phyloP scores from a whole-genome alignment of 2,797 vertebrate genomes.

The Heliangelus exortis region DNA sequence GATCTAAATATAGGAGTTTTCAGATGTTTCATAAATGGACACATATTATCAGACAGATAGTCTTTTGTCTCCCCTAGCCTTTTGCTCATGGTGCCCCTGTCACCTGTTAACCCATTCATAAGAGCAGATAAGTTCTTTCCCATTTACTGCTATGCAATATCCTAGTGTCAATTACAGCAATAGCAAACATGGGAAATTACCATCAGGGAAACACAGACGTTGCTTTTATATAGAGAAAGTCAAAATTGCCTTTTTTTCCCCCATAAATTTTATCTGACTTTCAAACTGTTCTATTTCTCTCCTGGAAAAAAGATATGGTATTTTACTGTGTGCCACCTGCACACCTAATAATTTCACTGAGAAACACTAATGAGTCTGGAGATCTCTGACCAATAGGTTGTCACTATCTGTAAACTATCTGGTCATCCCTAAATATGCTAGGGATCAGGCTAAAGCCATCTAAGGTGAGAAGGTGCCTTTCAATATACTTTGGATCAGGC shows the following conservation, averaged over 20 bases:
- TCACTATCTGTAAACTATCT: background rate
- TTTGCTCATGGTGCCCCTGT: background rate
- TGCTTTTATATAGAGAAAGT: background rate
- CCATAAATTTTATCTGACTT: background rate
- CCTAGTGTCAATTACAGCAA: background rate
- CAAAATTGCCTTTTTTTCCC: background rate
- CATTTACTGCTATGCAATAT: background rate
- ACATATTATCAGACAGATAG: background rate
- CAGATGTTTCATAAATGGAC: background rate
- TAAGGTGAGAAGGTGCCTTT: background rate
- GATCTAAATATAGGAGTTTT: background rate
- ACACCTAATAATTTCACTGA: background rate
- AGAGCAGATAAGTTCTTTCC: background rate
- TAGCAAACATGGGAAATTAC: background rate
- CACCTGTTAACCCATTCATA: background rate
- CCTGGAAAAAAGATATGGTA: background rate
- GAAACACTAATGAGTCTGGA: constrained; percentile 8
- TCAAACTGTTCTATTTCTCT: background rate
- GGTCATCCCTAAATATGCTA: background rate
- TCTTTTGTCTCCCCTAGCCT: background rate
- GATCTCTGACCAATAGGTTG: background rate
- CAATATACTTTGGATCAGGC: background rate
- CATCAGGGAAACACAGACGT: background rate
- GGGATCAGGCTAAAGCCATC: constrained; percentile 6
- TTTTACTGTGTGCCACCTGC: background rate